phyloP scores from a whole-genome alignment of 2,797 vertebrate species.

The Thamnophis elegans region DNA sequence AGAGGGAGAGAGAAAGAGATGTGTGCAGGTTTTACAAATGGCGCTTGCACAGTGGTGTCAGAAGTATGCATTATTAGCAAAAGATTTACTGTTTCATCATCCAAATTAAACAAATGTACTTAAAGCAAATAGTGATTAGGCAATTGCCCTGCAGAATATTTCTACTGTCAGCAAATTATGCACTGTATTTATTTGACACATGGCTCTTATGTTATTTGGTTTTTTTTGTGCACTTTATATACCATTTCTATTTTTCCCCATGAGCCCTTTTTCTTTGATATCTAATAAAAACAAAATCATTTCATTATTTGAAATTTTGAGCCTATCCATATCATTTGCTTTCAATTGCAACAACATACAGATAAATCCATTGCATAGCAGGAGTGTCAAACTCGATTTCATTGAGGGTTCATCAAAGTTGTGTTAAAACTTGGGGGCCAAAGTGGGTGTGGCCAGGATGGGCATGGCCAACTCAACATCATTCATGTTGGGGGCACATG shows the following conservation, averaged over 20 bases:
- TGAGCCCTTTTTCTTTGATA: not conserved
- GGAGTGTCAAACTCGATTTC: too few relatives aligned
- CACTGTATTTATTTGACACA: conserved; percentile 20
- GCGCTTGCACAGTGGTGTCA: conserved; percentile 26
- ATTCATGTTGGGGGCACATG: too few relatives aligned
- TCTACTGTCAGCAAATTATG: conserved; percentile 11
- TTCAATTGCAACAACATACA: not conserved
- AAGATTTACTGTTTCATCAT: conserved; percentile 38
- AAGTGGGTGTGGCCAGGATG: too few relatives aligned
- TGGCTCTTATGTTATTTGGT: not conserved
- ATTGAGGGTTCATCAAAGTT: too few relatives aligned
- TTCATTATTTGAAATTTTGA: not conserved
- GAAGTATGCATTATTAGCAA: conserved; percentile 23
- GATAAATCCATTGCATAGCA: not conserved
- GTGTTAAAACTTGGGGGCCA: too few relatives aligned
- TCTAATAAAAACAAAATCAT: not conserved
- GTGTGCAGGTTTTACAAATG: conserved; percentile 18
- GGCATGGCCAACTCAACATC: too few relatives aligned
- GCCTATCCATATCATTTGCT: not conserved
- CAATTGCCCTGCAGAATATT: conserved; percentile 19
- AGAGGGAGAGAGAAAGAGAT: not conserved
- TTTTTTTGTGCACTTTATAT: not conserved
- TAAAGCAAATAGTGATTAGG: conserved; percentile 10
- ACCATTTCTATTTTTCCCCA: not conserved
- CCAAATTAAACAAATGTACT: conserved; percentile 14